A percentile compares a stretch with the other conserved stretches of the same genome.
phyloP scores from a whole-genome alignment of 2,888 invertebrate genomes.

The Cantharis lateralis region DNA sequence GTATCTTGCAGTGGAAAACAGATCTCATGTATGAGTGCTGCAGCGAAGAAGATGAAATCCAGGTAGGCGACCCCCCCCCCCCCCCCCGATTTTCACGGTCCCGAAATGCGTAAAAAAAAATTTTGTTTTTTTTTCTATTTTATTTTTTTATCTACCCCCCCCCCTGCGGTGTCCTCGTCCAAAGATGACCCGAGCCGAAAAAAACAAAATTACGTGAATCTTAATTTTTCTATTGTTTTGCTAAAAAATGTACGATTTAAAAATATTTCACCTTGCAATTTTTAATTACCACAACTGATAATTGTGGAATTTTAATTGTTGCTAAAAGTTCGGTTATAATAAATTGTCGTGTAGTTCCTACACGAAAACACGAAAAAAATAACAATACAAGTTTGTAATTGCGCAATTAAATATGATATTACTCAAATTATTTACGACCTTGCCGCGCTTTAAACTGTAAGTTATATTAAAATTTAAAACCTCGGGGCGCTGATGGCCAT shows the following conservation, averaged over 20 bases:
- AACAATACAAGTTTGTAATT: not conserved
- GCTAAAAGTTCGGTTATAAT: not conserved
- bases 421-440: not conserved
- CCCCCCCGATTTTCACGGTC: no score
- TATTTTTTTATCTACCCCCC: no score
- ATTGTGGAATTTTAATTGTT: not conserved
- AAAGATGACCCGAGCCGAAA: not conserved
- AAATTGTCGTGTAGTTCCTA: not conserved
- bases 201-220: not conserved
- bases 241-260: not conserved
- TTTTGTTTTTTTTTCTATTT: no score
- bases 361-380: not conserved
- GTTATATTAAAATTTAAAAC: not conserved
- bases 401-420: not conserved
- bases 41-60: conserved; percentile 60
- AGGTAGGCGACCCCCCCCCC: conserved; percentile 37
- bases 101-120: no score
- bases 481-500: no score
- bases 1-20: conserved; percentile 63
- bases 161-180: no score
- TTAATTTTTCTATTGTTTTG: not conserved
- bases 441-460: not conserved
- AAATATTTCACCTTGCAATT: not conserved
- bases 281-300: not conserved
- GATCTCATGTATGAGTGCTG: conserved; percentile 58